Evolutionary conservation across 2,113 vertebrate genomes (phyloP).

Genomic region (Python bivittatus): DNA sequence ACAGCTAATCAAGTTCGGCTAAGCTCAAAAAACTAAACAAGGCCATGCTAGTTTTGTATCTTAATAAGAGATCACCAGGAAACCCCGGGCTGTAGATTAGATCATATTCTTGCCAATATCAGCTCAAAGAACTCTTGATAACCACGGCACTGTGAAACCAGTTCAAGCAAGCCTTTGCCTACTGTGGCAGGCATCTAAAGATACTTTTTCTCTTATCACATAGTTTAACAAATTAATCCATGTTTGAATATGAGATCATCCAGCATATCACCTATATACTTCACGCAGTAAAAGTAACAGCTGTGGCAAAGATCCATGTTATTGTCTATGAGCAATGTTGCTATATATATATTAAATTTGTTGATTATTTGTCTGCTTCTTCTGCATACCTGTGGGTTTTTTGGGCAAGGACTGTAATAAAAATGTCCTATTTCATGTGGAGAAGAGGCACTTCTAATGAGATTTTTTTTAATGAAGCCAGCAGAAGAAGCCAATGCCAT

Average conservation of each 20-base stretch:
- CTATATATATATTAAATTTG: neutral
- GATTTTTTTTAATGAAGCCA: no score
- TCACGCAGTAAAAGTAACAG: neutral
- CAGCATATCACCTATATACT: neutral
- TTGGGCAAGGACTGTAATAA: no score
- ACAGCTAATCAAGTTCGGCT: neutral
- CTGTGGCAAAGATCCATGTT: neutral
- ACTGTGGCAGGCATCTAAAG: neutral
- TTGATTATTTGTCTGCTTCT: neutral
- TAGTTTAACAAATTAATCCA: neutral
- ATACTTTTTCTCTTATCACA: neutral
- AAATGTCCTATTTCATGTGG: no score
- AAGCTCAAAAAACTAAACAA: neutral
- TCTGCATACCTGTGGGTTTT: no score
- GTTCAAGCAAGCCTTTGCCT: neutral
- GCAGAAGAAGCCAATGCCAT: neutral
- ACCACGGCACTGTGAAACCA: neutral
- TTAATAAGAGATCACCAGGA: neutral
- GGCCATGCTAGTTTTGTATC: neutral
- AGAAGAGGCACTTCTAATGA: no score
- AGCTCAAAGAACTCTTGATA: neutral
- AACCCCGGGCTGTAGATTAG: neutral
- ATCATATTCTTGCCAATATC: neutral
- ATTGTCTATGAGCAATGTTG: neutral
- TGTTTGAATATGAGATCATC: neutral